A percentile compares a stretch with the other conserved stretches of the same genome.
These are phyloP conservation scores for Heliothis subflexa DNA, from an alignment of 1,140 invertebrate species.

Conservation along the genomic window DNA sequence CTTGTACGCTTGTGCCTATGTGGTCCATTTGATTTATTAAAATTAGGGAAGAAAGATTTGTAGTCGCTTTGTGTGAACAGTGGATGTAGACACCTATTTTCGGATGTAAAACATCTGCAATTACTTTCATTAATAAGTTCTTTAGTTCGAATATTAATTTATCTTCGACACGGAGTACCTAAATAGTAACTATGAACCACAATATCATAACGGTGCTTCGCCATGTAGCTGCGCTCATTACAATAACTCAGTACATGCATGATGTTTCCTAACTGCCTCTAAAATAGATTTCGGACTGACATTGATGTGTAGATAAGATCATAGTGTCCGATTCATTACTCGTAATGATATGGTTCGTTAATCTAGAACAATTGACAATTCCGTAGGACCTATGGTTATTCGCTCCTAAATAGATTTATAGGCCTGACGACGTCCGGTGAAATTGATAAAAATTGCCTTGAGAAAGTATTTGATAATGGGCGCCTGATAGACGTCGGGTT, in stretches of 20 bases:
- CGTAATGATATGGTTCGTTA: slow-evolving; percentile 84
- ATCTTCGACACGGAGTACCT: neutral
- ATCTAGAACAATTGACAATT: slow-evolving; percentile 81
- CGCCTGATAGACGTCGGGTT: slow-evolving; percentile 2
- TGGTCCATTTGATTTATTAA: neutral
- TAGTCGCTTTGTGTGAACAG: neutral
- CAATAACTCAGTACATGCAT: slow-evolving; percentile 39
- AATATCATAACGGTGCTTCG: neutral
- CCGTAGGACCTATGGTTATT: slow-evolving; percentile 68
- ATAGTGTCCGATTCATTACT: slow-evolving; percentile 75
- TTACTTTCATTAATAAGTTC: no score
- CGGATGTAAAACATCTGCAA: no score
- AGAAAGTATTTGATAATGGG: slow-evolving; percentile 47
- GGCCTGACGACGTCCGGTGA: slow-evolving; percentile 58
- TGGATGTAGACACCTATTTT: no score
- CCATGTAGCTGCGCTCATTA: slow-evolving; percentile 1
- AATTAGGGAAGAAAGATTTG: neutral
- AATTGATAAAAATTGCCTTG: slow-evolving; percentile 67
- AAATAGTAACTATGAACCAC: neutral
- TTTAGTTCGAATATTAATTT: no score
- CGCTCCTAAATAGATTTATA: slow-evolving; percentile 65
- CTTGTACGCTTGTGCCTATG: neutral
- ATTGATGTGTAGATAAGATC: slow-evolving; percentile 79
- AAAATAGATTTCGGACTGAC: slow-evolving; percentile 79
- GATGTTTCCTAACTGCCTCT: slow-evolving; percentile 55